These are phyloP conservation scores for Peromyscus maniculatus DNA, from an alignment of 2,113 vertebrate species.

Conservation along the genomic window DNA sequence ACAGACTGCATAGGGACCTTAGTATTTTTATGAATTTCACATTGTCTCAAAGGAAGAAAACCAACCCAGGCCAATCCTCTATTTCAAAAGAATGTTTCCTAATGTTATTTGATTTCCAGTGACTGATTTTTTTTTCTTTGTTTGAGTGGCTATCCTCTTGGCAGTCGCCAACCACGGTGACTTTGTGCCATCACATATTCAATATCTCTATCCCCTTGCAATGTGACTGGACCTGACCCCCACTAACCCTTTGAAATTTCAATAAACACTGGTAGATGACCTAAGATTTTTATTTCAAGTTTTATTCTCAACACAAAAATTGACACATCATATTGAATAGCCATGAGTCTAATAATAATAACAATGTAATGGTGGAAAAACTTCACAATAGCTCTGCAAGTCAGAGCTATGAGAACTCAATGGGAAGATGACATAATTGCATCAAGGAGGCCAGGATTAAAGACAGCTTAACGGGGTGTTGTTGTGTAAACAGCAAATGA, in stretches of 20 bases:
- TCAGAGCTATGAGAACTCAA: neutral
- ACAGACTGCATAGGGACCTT: neutral
- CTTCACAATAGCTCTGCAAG: neutral
- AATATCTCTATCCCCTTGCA: neutral
- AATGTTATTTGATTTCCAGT: neutral
- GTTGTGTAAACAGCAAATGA: neutral
- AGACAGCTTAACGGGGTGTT: neutral
- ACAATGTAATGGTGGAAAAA: neutral
- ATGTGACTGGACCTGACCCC: neutral
- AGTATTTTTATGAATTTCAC: neutral
- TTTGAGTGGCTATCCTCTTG: neutral
- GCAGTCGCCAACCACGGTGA: neutral
- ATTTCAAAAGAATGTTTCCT: neutral
- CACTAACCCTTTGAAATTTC: neutral
- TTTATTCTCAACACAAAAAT: neutral
- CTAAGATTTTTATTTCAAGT: neutral
- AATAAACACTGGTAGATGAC: neutral
- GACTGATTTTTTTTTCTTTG: neutral
- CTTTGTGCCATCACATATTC: neutral
- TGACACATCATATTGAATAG: neutral
- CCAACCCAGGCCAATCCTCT: neutral
- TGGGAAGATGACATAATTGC: neutral
- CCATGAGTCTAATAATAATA: neutral
- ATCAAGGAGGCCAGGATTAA: neutral
- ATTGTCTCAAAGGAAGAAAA: neutral